Conservation (phyloP, 2,888 invertebrate genomes). For the Sialis lutaria region DNA sequence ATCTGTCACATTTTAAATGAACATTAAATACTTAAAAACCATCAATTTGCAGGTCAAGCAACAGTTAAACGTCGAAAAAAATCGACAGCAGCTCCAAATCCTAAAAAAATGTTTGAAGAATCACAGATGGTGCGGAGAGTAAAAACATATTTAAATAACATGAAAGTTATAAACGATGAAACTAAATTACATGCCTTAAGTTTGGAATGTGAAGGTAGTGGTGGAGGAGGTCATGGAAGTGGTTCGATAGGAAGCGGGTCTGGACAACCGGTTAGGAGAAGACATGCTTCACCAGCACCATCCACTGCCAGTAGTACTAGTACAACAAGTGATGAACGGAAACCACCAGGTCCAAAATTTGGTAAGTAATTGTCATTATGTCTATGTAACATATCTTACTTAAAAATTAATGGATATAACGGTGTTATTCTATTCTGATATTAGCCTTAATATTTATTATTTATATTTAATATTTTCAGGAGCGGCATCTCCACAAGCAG, state of each 20-base stretch:
- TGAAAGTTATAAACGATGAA: conserved; percentile 86
- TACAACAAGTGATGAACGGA: conserved; percentile 60
- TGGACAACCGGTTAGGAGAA: conserved; percentile 38
- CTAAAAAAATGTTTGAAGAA: conserved; percentile 98
- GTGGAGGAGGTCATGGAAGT: conserved; percentile 14
- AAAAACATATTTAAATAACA: conserved; percentile 84
- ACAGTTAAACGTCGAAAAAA: conserved; percentile 83
- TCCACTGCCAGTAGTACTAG: conserved; percentile 85
- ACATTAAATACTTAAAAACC: neutral
- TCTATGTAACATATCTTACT: too few species aligned
- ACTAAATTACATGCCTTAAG: conserved; percentile 78
- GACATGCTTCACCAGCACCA: conserved; percentile 85
- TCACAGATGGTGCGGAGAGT: conserved; percentile 96
- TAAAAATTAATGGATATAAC: neutral
- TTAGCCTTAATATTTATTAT: neutral
- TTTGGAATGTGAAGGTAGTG: conserved; percentile 66
- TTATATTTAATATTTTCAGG: conserved; percentile 28
- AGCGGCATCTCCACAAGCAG: conserved; percentile 92
- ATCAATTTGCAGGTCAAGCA: conserved; percentile 41
- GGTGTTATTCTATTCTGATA: neutral
- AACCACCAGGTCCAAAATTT: conserved; percentile 43
- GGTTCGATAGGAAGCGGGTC: conserved; percentile 8
- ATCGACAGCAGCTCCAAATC: conserved; percentile 78
- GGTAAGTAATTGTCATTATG: conserved; percentile 21
- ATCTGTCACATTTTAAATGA: neutral